phyloP scores from a whole-genome alignment of 2,113 vertebrate genomes.

The Smithornis capensis region DNA sequence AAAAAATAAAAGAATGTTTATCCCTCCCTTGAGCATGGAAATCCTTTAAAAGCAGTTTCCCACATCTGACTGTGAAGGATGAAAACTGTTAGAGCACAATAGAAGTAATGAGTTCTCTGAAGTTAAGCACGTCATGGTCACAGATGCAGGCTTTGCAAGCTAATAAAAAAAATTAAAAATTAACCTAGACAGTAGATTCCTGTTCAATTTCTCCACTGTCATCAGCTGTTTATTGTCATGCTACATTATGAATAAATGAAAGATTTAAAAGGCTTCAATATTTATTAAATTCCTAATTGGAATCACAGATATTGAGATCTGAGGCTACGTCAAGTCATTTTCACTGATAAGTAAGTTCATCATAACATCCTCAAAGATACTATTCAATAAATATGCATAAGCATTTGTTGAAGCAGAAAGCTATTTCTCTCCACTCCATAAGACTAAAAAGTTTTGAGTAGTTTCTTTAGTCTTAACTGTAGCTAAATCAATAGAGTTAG shows the following conservation, averaged over 20 bases:
- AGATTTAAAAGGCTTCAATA: not conserved
- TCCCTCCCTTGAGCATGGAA: not conserved
- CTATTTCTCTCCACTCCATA: not conserved
- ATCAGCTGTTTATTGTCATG: conserved; percentile 37
- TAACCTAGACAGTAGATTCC: not conserved
- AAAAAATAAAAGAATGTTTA: not conserved
- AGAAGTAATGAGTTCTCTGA: conserved; percentile 5
- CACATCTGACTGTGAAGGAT: not conserved
- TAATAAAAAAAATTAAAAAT: not conserved
- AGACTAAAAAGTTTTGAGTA: not conserved
- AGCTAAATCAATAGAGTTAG: not conserved
- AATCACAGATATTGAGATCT: conserved; percentile 43
- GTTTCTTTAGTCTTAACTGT: not conserved
- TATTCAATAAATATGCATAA: conserved; percentile 33
- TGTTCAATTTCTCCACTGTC: conserved; percentile 1
- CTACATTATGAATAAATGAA: conserved; percentile 29
- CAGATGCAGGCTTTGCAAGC: not conserved
- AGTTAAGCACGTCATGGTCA: not conserved
- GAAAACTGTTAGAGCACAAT: not conserved
- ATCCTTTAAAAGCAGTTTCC: not conserved
- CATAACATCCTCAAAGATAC: conserved; percentile 27
- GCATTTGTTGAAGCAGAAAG: conserved; percentile 6
- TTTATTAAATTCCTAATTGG: conserved; percentile 54
- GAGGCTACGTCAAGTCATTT: conserved; percentile 17
- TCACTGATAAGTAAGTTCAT: conserved; percentile 33